phyloP scores from a whole-genome alignment of 2,888 invertebrate genomes.

The Synanthedon myopaeformis region DNA sequence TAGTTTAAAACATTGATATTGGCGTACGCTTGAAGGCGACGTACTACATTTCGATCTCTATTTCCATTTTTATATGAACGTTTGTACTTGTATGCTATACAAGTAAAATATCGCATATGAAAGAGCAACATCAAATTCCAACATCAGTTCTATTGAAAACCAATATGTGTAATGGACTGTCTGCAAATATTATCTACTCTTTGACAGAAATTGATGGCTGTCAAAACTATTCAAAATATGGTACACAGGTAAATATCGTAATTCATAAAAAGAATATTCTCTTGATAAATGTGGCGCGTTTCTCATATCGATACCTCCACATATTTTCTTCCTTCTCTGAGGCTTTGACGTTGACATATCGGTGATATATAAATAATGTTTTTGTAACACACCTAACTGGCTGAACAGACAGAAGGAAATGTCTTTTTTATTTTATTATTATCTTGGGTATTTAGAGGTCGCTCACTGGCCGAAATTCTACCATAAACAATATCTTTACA shows the following conservation, averaged over 20 bases:
- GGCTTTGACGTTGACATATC: constrained; percentile 37
- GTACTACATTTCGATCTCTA: too few species aligned
- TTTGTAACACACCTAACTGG: background rate
- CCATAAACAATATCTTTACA: too few species aligned
- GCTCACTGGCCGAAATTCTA: too few species aligned
- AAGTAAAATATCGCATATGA: too few species aligned
- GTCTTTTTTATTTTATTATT: too few species aligned
- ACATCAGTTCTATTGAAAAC: too few species aligned
- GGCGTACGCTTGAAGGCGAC: too few species aligned
- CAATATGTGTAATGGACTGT: background rate
- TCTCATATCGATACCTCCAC: constrained; percentile 31
- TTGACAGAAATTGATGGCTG: background rate
- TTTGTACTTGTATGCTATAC: too few species aligned
- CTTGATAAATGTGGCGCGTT: constrained; percentile 32
- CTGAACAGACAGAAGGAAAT: background rate
- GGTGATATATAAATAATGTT: constrained; percentile 15
- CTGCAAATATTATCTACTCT: background rate
- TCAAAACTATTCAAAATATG: background rate
- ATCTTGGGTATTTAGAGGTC: too few species aligned
- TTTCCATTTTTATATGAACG: too few species aligned
- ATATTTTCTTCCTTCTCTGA: constrained; percentile 1
- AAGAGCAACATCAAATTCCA: too few species aligned
- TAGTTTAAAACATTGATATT: too few species aligned
- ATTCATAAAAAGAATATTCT: background rate
- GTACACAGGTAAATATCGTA: background rate